These are phyloP conservation scores for Acipenser ruthenus DNA, from an alignment of 2,797 vertebrate species.

Conservation along the genomic window DNA sequence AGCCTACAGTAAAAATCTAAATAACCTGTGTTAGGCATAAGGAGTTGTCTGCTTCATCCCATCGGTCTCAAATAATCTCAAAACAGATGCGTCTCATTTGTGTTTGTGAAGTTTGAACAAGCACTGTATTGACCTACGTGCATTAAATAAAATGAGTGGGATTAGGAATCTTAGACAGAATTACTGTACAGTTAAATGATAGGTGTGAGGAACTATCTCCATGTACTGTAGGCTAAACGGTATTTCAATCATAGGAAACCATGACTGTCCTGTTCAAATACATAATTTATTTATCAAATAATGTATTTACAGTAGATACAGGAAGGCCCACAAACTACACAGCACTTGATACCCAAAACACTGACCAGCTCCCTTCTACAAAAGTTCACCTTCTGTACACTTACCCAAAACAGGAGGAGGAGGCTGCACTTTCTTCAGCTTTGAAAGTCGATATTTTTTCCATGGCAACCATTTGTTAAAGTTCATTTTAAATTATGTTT, in stretches of 20 bases:
- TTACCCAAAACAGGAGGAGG: conserved; percentile 44
- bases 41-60: too few relatives aligned
- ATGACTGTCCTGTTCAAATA: conserved; percentile 34
- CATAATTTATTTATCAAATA: too few relatives aligned
- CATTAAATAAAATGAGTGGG: too few relatives aligned
- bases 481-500: conserved; percentile 37
- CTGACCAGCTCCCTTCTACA: conserved; percentile 2
- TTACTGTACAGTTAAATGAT: too few relatives aligned
- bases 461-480: conserved; percentile 57
- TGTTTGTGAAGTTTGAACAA: neutral
- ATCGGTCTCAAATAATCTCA: neutral
- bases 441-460: conserved; percentile 50
- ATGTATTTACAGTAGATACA: neutral
- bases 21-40: too few relatives aligned
- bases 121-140: neutral
- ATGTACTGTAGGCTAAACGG: conserved; percentile 32
- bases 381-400: conserved; percentile 24
- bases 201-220: too few relatives aligned
- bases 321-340: neutral
- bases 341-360: neutral
- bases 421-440: conserved; percentile 40
- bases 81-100: neutral
- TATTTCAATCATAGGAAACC: conserved; percentile 40
- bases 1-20: too few relatives aligned
- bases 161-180: too few relatives aligned